phyloP scores from a whole-genome alignment of 2,113 vertebrate genomes.

The Lepisosteus oculatus region DNA sequence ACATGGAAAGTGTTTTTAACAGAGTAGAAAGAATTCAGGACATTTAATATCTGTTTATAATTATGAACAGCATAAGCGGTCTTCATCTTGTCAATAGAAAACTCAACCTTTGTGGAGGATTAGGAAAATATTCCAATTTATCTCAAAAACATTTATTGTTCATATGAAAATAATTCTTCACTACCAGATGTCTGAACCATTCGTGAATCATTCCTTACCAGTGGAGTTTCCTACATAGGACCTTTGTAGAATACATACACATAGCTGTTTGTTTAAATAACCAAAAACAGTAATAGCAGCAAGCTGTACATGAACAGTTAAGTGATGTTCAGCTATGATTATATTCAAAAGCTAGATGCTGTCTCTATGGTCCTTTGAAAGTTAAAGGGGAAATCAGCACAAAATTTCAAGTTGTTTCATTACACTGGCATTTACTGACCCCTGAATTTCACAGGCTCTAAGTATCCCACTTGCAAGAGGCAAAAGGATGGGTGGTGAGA shows the following conservation, averaged over 20 bases:
- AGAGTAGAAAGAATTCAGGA: constrained; percentile 6
- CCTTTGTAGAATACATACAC: not conserved
- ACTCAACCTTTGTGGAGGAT: constrained; percentile 2
- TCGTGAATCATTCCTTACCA: not conserved
- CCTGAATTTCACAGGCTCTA: no score
- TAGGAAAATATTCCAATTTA: constrained; percentile 17
- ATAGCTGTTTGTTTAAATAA: constrained; percentile 4
- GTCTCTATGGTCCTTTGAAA: no score
- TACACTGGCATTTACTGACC: no score
- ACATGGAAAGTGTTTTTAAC: constrained; percentile 11
- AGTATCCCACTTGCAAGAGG: no score
- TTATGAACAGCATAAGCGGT: constrained; percentile 7
- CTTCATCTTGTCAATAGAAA: constrained; percentile 15
- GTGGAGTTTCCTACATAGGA: not conserved
- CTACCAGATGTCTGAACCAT: constrained; percentile 13
- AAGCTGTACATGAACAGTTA: not conserved
- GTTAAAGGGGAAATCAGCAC: no score
- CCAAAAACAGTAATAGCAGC: not conserved
- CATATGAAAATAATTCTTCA: constrained; percentile 17
- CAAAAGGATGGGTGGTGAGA: no score
- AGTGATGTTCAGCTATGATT: no score
- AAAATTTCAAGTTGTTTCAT: no score
- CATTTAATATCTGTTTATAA: constrained; percentile 14
- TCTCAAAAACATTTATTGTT: constrained; percentile 15
- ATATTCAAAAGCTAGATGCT: no score